Conservation (phyloP, 2,888 invertebrate species). For the Ophioninae sp. region DNA sequence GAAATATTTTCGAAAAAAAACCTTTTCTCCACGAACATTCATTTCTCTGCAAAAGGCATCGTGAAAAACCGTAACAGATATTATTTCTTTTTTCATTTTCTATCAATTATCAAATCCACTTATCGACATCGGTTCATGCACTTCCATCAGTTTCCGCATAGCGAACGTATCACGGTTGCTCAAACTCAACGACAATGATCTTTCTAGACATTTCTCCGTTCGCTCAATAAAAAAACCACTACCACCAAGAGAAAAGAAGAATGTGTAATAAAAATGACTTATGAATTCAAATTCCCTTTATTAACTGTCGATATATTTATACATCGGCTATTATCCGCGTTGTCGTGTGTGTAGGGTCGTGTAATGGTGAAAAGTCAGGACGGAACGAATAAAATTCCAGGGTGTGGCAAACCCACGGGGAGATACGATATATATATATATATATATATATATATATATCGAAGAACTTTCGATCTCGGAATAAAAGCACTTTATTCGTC, state of each 20-base stretch:
- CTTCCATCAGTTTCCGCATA: neutral
- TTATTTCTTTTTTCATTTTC: neutral
- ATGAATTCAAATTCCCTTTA: constrained; percentile 9
- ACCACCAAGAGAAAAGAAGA: constrained; percentile 1
- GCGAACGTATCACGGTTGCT: neutral
- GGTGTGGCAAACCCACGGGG: constrained; percentile 73
- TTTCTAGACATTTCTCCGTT: neutral
- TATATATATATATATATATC: constrained; percentile 52
- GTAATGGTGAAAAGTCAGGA: constrained; percentile 51
- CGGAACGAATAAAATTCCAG: constrained; percentile 76
- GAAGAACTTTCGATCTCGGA: constrained; percentile 59
- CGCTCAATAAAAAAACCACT: neutral
- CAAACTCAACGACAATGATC: neutral
- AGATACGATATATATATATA: no score
- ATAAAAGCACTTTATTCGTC: constrained; percentile 60
- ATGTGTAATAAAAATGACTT: constrained; percentile 28
- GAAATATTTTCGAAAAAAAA: no score
- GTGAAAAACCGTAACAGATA: neutral
- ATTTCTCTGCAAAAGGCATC: no score
- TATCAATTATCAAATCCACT: neutral
- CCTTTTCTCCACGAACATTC: no score
- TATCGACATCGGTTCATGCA: neutral
- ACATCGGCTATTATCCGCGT: constrained; percentile 12
- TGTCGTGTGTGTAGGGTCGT: constrained; percentile 48
- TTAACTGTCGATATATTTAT: constrained; percentile 21